These are phyloP conservation scores for Tribolium castaneum DNA, from an alignment of 1,140 invertebrate genomes.

Conservation along the genomic window DNA sequence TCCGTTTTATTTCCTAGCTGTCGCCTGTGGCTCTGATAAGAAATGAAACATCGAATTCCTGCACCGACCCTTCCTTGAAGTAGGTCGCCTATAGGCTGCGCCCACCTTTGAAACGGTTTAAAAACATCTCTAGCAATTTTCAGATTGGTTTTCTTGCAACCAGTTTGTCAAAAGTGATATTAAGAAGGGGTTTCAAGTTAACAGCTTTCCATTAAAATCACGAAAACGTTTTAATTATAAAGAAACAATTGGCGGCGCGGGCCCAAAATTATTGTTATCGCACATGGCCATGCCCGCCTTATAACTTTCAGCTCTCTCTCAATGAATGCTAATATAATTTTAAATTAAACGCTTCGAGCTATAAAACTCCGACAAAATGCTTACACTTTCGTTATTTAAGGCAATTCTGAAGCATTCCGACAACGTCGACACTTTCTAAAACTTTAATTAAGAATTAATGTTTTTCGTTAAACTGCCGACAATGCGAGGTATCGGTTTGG, in stretches of 20 bases:
- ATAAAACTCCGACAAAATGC: slow-evolving; percentile 50
- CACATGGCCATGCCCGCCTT: slow-evolving; percentile 43
- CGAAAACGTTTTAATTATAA: slow-evolving; percentile 42
- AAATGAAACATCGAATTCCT: slow-evolving; percentile 45
- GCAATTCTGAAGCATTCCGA: slow-evolving; percentile 47
- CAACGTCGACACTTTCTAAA: slow-evolving; percentile 48
- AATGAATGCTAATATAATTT: slow-evolving; percentile 47
- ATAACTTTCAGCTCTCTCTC: slow-evolving; percentile 41
- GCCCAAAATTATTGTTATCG: slow-evolving; percentile 47
- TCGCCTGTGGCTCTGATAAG: slow-evolving; percentile 44
- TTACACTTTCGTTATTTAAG: slow-evolving; percentile 53
- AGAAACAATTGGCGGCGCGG: slow-evolving; percentile 36
- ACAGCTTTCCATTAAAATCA: slow-evolving; percentile 21
- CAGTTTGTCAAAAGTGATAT: neutral
- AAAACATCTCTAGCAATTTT: neutral
- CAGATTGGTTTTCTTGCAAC: neutral
- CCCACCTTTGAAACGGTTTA: neutral
- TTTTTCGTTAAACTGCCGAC: slow-evolving; percentile 39
- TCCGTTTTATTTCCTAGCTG: slow-evolving; percentile 44
- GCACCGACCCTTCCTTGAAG: slow-evolving; percentile 41
- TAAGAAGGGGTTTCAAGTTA: neutral
- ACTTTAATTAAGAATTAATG: slow-evolving; percentile 50
- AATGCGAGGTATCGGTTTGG: slow-evolving; percentile 20
- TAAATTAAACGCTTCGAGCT: slow-evolving; percentile 42
- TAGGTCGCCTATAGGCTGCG: slow-evolving; percentile 14